Percentiles rank a stretch among this genome's conserved stretches.
Conservation (phyloP, 2,113 vertebrate genomes). For the Puffinus mauretanicus region DNA sequence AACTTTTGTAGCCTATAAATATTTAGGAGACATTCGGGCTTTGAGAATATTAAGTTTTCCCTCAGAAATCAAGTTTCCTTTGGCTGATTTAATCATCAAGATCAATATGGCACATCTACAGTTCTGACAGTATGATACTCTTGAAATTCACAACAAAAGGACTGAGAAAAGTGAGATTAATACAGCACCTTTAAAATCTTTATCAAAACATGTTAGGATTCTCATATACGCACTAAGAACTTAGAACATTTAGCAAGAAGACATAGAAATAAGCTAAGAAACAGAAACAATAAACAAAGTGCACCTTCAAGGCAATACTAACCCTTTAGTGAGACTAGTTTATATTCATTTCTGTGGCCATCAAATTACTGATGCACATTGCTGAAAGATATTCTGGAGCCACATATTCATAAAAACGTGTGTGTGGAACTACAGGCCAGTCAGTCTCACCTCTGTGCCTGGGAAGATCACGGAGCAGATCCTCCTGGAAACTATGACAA, state of each 20-base stretch:
- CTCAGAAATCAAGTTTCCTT: conserved; percentile 50
- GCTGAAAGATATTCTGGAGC: neutral
- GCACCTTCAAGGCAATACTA: neutral
- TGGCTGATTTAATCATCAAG: conserved; percentile 60
- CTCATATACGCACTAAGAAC: neutral
- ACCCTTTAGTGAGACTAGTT: neutral
- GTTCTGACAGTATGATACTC: conserved; percentile 28
- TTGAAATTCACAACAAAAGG: conserved; percentile 28
- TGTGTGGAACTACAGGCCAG: neutral
- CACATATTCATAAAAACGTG: neutral
- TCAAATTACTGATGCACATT: neutral
- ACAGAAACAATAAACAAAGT: neutral
- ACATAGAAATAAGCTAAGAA: neutral
- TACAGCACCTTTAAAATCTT: neutral
- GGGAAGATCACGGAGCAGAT: no score
- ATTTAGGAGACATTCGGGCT: conserved; percentile 28
- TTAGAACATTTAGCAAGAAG: neutral
- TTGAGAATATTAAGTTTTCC: conserved; percentile 37
- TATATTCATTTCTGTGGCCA: neutral
- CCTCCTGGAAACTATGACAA: no score
- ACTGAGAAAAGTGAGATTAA: conserved; percentile 49
- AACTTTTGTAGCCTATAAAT: neutral
- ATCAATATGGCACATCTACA: conserved; percentile 28
- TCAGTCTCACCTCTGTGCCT: no score
- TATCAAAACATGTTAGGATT: neutral